phyloP scores from a whole-genome alignment of 2,888 invertebrate species.

The Drosophila gaucha region DNA sequence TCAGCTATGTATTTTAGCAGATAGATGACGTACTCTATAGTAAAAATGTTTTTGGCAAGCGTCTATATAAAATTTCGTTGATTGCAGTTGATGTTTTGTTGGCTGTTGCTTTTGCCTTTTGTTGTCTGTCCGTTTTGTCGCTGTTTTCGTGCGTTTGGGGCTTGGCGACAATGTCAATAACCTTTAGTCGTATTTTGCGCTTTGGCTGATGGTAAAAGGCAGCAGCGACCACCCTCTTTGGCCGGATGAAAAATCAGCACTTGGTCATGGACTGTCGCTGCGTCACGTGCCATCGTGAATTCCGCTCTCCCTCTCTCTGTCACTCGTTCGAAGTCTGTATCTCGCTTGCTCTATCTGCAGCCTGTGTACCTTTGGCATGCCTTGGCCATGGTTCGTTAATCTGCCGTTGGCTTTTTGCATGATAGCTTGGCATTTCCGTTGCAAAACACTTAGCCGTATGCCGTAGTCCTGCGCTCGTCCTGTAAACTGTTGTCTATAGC shows the following conservation, averaged over 20 bases:
- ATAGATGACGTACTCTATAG: no score
- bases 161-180: conserved; percentile 72
- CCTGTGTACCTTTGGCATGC: conserved; percentile 65
- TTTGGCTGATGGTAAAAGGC: no score
- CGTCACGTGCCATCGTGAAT: conserved; percentile 69
- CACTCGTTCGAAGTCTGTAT: conserved; percentile 18
- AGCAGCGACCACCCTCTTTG: conserved; percentile 34
- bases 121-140: conserved; percentile 43
- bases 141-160: conserved; percentile 30
- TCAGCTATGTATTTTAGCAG: not conserved
- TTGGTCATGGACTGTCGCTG: conserved; percentile 79
- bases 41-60: not conserved
- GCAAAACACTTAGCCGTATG: conserved; percentile 75
- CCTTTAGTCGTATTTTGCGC: conserved; percentile 57
- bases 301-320: conserved; percentile 22
- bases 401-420: conserved; percentile 78
- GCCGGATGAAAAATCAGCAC: conserved; percentile 75
- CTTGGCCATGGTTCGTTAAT: conserved; percentile 78
- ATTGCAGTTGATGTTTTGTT: conserved; percentile 15
- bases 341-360: conserved; percentile 31
- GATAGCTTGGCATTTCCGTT: conserved; percentile 78
- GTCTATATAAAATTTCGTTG: not conserved
- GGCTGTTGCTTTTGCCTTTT: conserved; percentile 46
- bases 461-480: conserved; percentile 12
- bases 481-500: conserved; percentile 14